phyloP scores from a whole-genome alignment of 2,888 invertebrate genomes.

The Limnephilus marmoratus region DNA sequence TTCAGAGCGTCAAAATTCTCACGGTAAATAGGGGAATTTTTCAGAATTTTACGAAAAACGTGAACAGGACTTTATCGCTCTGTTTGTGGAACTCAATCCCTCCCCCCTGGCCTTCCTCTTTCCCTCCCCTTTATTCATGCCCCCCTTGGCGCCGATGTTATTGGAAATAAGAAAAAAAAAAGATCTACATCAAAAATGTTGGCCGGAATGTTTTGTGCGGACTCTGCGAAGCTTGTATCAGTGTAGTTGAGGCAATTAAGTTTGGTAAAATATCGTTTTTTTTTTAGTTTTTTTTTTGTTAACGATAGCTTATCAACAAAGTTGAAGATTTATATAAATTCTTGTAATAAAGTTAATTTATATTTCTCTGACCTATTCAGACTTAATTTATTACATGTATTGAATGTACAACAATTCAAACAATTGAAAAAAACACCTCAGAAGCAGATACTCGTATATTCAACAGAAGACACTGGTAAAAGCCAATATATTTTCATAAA shows the following conservation, averaged over 20 bases:
- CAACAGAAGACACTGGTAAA: too few relatives aligned
- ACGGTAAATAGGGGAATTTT: background rate
- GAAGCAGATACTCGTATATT: too few relatives aligned
- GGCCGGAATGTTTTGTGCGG: background rate
- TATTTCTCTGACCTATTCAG: background rate
- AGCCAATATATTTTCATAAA: too few relatives aligned
- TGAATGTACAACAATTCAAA: too few relatives aligned
- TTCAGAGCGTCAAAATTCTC: background rate
- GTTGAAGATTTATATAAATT: background rate
- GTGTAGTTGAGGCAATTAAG: background rate
- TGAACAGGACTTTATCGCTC: background rate
- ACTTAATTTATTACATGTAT: background rate
- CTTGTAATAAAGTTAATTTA: background rate
- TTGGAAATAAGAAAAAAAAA: background rate
- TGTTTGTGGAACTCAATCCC: slow-evolving; percentile 10
- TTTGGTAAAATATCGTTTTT: background rate
- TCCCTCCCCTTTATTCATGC: background rate
- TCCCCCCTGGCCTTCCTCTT: background rate
- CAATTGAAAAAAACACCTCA: background rate
- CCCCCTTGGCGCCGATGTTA: background rate
- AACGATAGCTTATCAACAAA: background rate
- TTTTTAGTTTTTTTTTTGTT: background rate
- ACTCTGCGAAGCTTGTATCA: background rate
- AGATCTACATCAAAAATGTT: background rate
- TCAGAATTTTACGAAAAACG: background rate